A percentile compares a stretch with the other conserved stretches of the same genome.
Conservation (phyloP, 2,113 vertebrate genomes). For the Pontoporia blainvillei region DNA sequence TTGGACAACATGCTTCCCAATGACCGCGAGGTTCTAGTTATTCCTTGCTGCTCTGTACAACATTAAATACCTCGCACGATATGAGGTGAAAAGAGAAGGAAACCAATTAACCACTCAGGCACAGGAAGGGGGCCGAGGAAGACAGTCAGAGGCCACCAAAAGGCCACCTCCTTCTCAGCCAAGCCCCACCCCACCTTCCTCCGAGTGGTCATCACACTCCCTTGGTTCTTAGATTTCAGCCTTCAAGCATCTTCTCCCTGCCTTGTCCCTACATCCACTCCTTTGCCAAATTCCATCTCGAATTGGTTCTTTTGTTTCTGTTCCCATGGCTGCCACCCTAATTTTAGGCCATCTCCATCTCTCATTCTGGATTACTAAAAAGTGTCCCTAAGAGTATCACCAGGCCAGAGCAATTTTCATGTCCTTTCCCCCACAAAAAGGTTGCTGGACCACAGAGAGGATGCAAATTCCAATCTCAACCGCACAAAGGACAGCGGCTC, state of each 20-base stretch:
- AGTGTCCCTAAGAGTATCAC: neutral
- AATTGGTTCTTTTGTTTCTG: neutral
- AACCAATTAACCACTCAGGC: neutral
- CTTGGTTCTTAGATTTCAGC: neutral
- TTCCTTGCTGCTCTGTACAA: neutral
- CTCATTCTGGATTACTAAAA: neutral
- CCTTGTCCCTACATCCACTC: neutral
- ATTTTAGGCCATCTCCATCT: neutral
- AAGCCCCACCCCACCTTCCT: neutral
- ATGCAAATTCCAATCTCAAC: neutral
- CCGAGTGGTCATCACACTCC: neutral
- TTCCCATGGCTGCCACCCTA: neutral
- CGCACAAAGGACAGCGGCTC: fast-evolving
- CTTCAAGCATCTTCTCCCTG: neutral
- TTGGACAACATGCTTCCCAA: neutral
- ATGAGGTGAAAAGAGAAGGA: neutral
- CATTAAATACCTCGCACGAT: neutral
- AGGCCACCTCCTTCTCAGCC: neutral
- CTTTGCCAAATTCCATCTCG: neutral
- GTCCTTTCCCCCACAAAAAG: neutral
- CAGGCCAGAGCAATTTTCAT: too few species aligned
- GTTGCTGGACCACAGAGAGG: neutral
- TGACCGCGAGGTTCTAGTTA: neutral
- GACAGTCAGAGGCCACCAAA: neutral
- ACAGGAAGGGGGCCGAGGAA: too few species aligned